phyloP scores from a whole-genome alignment of 2,113 vertebrate genomes.

The Nyctereutes procyonoides region DNA sequence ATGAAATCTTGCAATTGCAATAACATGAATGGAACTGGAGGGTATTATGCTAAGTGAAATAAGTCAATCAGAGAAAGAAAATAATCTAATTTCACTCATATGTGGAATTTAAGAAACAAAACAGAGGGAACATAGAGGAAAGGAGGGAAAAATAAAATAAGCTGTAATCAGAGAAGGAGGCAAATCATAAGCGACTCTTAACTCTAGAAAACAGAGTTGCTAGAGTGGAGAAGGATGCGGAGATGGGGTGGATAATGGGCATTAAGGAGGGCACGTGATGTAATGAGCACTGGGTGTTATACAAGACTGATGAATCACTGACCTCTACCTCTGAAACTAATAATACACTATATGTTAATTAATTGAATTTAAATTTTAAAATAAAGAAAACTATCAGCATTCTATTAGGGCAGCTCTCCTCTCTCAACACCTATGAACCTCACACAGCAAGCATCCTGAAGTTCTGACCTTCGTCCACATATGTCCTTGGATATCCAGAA shows the following conservation, averaged over 20 bases:
- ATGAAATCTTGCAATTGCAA: background rate
- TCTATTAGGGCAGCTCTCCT: background rate
- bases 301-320: background rate
- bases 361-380: background rate
- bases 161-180: background rate
- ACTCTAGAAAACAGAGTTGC: background rate
- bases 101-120: background rate
- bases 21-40: background rate
- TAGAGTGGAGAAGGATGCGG: rapidly evolving
- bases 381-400: background rate
- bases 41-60: background rate
- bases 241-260: background rate
- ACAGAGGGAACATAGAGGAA: background rate
- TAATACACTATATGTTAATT: background rate
- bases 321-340: background rate
- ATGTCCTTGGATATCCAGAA: background rate
- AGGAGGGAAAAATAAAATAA: background rate
- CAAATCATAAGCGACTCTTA: background rate
- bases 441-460: background rate
- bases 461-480: background rate
- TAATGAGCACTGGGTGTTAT: background rate
- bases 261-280: background rate
- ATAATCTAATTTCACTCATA: background rate
- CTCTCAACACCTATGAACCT: background rate
- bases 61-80: background rate